Evolutionary conservation across 1,140 invertebrate species (phyloP), one percentile per base, ranked within the genome.

Genomic region (Drosophila aff.): DNA sequence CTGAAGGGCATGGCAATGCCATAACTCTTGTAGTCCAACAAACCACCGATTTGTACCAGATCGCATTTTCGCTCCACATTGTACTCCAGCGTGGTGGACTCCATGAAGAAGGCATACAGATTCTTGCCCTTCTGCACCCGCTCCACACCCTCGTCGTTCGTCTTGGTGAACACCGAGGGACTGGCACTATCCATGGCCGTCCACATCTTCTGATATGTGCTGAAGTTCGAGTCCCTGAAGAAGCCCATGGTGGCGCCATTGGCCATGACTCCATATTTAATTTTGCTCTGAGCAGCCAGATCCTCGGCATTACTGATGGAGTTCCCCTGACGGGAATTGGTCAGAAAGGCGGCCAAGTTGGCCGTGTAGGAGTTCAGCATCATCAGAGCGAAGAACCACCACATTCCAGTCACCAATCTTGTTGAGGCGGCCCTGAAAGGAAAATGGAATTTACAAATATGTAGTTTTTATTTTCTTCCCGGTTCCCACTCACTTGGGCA

Each of bases 321-420:
- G 40, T 95, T 95, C 4, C 96, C 96, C 94, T 98, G 96, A 23
- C 97, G 94, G 15, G 97, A 97, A 26, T 97, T 96, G 0, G 98
- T 99, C 36, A 99, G 94, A 79, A 98, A 99, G 9, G 98, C 98
- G 4, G 98, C 98, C 71, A 99, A 94, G 93, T 99, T 99, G 11
- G 98, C 98, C 0, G 98, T 99, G 91, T 99, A 99, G 1, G 97
- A 98, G 3, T 98, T 97, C 10, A 98, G 97, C 94, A 99, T 98
- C 80, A 99, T 99, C n/a, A 99, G 94, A 0, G 97, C 97, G 92
- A 99, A 99, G 90, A 99, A 98, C 97, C 97, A 99, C 98, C 98
- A 99, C 94, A 97, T 97, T 0, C 96, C 96, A 2, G 96, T 96
- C 0, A 97, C 95, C 93, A 97, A 95, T 38, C 97, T 93, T 0